Evolutionary conservation across 2,797 vertebrate genomes (phyloP).

Genomic region (Halcyon leucocephala): DNA sequence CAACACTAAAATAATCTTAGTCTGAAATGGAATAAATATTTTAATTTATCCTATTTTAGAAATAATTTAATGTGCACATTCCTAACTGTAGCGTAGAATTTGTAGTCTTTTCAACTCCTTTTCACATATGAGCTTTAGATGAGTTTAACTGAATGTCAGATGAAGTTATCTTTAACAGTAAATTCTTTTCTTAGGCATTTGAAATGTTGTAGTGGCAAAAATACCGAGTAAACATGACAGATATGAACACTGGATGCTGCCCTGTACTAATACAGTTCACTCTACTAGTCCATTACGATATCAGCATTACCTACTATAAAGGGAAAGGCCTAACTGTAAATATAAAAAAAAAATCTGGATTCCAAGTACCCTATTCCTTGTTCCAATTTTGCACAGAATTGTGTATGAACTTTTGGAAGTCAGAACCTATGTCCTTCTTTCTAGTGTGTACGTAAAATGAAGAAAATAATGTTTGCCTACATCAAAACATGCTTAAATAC

Average conservation of each 20-base stretch:
- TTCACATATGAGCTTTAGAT: not conserved
- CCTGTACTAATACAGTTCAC: not conserved
- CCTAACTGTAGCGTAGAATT: not conserved
- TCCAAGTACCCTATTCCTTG: not conserved
- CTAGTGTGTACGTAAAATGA: not conserved
- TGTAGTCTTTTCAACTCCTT: not conserved
- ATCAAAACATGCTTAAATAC: not conserved
- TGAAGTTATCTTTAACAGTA: not conserved
- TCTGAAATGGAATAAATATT: not conserved
- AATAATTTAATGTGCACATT: not conserved
- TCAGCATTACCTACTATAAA: not conserved
- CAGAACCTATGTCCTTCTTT: not conserved
- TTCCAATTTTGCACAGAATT: not conserved
- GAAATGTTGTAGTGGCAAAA: not conserved
- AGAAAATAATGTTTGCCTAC: not conserved
- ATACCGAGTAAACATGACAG: accelerated
- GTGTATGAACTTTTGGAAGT: not conserved
- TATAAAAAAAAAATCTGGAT: not conserved
- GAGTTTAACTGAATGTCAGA: not conserved
- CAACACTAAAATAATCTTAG: not conserved
- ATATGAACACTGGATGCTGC: not conserved
- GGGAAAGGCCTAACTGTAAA: not conserved
- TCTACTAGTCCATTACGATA: not conserved
- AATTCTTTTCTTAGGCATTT: not conserved
- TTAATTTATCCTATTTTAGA: not conserved